Conservation (phyloP, 2,797 vertebrate species). For the Mormyrops boulengeri region DNA sequence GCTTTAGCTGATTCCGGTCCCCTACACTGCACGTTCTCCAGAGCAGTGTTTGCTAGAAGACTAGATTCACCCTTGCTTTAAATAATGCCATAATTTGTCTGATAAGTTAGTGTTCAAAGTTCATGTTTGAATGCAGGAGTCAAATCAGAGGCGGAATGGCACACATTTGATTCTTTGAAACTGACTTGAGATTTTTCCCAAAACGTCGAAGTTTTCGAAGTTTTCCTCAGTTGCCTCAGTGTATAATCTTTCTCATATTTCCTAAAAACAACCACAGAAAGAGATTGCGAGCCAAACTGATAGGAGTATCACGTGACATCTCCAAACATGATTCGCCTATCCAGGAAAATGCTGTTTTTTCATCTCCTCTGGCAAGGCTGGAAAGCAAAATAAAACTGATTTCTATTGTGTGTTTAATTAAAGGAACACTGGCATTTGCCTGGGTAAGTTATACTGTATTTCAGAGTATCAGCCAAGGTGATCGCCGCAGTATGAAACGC, state of each 20-base stretch:
- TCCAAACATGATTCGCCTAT: neutral
- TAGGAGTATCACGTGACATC: neutral
- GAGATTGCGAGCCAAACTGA: neutral
- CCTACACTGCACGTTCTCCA: conserved; percentile 31
- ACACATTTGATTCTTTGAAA: neutral
- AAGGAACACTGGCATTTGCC: conserved; percentile 30
- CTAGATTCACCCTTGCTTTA: conserved; percentile 1
- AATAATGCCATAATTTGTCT: neutral
- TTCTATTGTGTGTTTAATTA: conserved; percentile 42
- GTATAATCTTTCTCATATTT: neutral
- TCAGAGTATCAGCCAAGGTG: conserved; percentile 54
- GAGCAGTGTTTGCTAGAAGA: neutral
- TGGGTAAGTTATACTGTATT: conserved; percentile 21
- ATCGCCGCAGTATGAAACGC: conserved; percentile 61
- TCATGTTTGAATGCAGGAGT: neutral
- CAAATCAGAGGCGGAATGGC: neutral
- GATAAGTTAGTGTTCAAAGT: neutral
- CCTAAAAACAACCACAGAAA: neutral
- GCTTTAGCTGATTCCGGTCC: conserved; percentile 62
- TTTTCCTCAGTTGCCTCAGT: neutral
- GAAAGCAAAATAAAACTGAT: conserved; percentile 23
- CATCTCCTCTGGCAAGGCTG: neutral
- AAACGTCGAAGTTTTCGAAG: neutral
- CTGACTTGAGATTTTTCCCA: neutral
- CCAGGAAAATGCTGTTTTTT: neutral